phyloP scores from a whole-genome alignment of 1,140 invertebrate genomes.

The Heterodera carotae region DNA sequence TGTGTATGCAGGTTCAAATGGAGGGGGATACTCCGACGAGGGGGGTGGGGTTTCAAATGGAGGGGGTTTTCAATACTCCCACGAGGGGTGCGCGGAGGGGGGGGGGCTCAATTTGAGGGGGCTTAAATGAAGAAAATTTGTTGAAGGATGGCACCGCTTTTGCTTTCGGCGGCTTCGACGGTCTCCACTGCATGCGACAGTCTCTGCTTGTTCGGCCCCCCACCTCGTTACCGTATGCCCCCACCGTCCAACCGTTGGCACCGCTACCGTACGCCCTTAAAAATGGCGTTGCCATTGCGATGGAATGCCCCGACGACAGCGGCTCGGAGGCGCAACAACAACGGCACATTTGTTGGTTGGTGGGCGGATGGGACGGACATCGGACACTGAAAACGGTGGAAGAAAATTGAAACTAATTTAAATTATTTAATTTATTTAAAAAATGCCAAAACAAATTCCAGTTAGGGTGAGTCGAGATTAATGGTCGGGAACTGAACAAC shows the following conservation, averaged over 20 bases:
- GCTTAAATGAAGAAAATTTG: too few species aligned
- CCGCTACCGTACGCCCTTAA: background rate
- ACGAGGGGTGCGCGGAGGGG: too few species aligned
- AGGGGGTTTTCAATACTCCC: too few species aligned
- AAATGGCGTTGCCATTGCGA: background rate
- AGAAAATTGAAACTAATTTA: too few species aligned
- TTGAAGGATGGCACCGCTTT: conserved; percentile 1
- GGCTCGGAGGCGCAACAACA: background rate
- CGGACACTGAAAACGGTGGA: conserved; percentile 8
- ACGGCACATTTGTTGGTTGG: background rate
- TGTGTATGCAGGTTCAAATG: too few species aligned
- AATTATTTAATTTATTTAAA: too few species aligned
- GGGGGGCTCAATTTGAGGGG: too few species aligned
- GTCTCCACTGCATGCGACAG: background rate
- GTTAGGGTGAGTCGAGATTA: too few species aligned
- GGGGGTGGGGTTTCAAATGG: too few species aligned
- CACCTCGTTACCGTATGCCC: background rate
- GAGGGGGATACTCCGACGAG: too few species aligned
- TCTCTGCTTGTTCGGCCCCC: background rate
- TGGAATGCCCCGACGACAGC: background rate
- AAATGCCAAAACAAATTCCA: too few species aligned
- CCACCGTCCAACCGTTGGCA: background rate
- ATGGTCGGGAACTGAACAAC: too few species aligned
- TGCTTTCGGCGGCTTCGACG: conserved; percentile 11
- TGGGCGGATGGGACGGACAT: conserved; percentile 6